Conservation (phyloP, 2,888 invertebrate species). For the Syritta pipiens region DNA sequence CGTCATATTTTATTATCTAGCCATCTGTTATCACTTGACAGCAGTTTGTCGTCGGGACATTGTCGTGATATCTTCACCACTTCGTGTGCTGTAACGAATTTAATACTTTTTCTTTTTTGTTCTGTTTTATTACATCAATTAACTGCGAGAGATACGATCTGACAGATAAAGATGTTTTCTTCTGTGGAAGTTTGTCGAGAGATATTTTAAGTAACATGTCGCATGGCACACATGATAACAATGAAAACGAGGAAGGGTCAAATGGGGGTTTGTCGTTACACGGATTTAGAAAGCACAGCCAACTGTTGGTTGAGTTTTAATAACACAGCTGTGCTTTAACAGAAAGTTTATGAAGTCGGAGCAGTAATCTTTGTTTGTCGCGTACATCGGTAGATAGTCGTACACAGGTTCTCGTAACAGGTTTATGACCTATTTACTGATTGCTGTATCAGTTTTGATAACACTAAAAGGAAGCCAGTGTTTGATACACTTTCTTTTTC, state of each 20-base stretch:
- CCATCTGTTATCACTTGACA: constrained; percentile 33
- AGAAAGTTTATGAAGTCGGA: no score
- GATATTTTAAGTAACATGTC: not conserved
- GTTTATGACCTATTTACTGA: constrained; percentile 8
- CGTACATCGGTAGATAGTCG: no score
- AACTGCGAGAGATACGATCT: constrained; percentile 19
- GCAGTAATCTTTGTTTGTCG: no score
- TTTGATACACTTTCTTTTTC: no score
- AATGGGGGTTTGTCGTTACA: not conserved
- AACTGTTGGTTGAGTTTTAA: no score
- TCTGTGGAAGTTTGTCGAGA: not conserved
- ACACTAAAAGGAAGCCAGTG: not conserved
- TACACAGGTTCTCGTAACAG: no score
- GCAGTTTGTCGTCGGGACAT: constrained; percentile 1
- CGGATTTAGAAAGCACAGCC: no score
- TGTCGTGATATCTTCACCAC: not conserved
- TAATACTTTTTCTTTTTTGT: constrained; percentile 26
- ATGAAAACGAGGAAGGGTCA: not conserved
- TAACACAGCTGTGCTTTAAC: no score
- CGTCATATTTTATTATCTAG: constrained; percentile 43
- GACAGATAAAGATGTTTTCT: constrained; percentile 22
- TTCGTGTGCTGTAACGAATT: constrained; percentile 5
- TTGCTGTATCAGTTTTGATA: constrained; percentile 6
- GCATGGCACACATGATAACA: not conserved
- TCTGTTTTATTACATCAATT: constrained; percentile 35